These are phyloP conservation scores for Sebastes variabilis DNA, from an alignment of 2,797 vertebrate genomes.

Conservation along the genomic window DNA sequence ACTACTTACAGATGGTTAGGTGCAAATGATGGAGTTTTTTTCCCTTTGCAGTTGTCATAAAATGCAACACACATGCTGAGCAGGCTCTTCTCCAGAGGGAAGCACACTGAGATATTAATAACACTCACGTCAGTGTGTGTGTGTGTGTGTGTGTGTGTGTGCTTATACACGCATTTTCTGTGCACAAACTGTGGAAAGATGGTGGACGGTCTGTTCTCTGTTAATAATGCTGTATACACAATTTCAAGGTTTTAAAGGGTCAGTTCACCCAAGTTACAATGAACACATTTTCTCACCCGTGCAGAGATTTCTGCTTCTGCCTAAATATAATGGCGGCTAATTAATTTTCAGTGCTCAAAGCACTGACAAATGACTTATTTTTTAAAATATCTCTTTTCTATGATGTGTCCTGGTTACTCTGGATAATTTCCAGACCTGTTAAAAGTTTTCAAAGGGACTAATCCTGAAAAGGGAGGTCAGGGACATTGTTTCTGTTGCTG, in stretches of 20 bases:
- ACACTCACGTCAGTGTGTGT: slow-evolving; percentile 33
- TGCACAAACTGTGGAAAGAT: slow-evolving; percentile 43
- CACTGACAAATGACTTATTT: background rate
- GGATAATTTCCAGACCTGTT: background rate
- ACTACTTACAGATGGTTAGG: slow-evolving; percentile 59
- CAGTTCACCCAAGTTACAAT: slow-evolving; percentile 16
- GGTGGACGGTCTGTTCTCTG: slow-evolving; percentile 40
- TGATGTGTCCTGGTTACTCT: background rate
- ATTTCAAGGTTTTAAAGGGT: slow-evolving; percentile 37
- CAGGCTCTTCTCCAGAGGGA: slow-evolving; percentile 66
- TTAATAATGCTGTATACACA: slow-evolving; percentile 34
- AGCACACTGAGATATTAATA: slow-evolving; percentile 70
- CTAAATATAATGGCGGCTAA: background rate
- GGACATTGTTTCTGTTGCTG: background rate
- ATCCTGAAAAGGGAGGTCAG: background rate
- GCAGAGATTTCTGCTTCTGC: background rate
- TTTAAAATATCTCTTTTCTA: background rate
- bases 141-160: slow-evolving; percentile 20
- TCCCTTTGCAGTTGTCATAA: slow-evolving; percentile 69
- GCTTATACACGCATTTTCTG: slow-evolving; percentile 32
- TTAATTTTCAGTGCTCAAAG: background rate
- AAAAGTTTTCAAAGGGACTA: background rate
- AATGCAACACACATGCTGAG: slow-evolving; percentile 75
- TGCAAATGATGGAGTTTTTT: slow-evolving; percentile 60
- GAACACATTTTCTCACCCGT: slow-evolving; percentile 1